phyloP scores from a whole-genome alignment of 2,113 vertebrate species.

The Panthera leo region DNA sequence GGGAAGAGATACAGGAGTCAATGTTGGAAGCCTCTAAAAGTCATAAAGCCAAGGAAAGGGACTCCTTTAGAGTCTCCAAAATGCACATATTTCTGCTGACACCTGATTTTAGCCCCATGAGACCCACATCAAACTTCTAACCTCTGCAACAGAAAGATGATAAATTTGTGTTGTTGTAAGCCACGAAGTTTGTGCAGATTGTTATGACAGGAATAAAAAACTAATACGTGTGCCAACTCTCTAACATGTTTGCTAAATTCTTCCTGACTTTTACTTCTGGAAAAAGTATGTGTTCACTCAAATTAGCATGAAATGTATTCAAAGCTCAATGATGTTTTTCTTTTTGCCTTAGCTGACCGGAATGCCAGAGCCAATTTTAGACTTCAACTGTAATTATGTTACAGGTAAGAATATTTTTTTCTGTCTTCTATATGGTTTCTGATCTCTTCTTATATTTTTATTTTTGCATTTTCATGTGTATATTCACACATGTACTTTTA shows the following conservation, averaged over 20 bases:
- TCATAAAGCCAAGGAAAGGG: background rate
- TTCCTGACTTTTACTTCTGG: background rate
- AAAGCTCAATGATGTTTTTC: background rate
- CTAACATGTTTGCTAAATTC: background rate
- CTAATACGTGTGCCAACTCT: background rate
- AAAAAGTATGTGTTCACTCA: background rate
- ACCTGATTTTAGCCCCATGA: background rate
- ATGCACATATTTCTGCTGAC: background rate
- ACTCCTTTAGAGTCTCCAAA: background rate
- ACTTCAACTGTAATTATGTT: background rate
- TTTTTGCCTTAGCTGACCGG: background rate
- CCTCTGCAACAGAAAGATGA: background rate
- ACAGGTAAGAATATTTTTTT: background rate
- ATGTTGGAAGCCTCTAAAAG: background rate
- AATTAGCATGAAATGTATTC: background rate
- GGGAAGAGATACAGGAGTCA: background rate
- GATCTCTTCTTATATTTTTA: background rate
- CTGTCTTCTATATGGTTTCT: background rate
- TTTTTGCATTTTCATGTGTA: background rate
- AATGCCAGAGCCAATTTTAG: background rate
- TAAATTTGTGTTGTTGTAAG: background rate
- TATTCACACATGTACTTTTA: background rate
- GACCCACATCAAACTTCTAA: background rate
- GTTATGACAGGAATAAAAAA: background rate
- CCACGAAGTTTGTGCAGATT: background rate